phyloP scores from a whole-genome alignment of 2,888 invertebrate species.

The Trissolcus japonicus region DNA sequence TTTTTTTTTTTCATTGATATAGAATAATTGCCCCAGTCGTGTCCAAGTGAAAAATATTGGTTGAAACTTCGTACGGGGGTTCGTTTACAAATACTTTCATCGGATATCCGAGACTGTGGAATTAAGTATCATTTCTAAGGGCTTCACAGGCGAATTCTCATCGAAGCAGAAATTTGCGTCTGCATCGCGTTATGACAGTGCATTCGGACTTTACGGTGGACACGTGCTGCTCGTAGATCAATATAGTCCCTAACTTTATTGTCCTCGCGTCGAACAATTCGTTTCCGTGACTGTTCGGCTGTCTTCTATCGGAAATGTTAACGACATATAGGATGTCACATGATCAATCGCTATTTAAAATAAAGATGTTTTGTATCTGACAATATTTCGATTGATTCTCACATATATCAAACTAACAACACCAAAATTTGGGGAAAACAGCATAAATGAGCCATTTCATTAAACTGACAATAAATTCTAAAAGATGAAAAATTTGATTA shows the following conservation, averaged over 20 bases:
- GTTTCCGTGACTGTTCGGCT: slow-evolving; percentile 61
- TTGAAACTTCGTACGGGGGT: neutral
- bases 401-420: slow-evolving; percentile 3
- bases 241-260: slow-evolving; percentile 64
- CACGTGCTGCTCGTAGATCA: slow-evolving; percentile 71
- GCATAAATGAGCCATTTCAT: neutral
- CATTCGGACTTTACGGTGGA: slow-evolving; percentile 55
- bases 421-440: too few relatives aligned
- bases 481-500: too few relatives aligned
- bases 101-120: slow-evolving; percentile 56
- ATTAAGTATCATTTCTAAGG: slow-evolving; percentile 59
- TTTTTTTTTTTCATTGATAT: too few relatives aligned
- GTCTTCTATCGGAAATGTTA: slow-evolving; percentile 72
- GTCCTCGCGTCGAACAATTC: slow-evolving; percentile 50
- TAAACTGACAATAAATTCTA: too few relatives aligned
- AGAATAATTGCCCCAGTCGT: too few relatives aligned
- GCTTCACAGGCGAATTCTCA: slow-evolving; percentile 21
- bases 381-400: neutral
- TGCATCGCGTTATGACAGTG: slow-evolving; percentile 57
- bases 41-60: too few relatives aligned
- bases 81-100: slow-evolving; percentile 9
- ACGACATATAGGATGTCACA: slow-evolving; percentile 65
- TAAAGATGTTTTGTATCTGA: slow-evolving; percentile 25
- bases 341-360: slow-evolving; percentile 62
- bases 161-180: slow-evolving; percentile 56